phyloP scores from a whole-genome alignment of 2,797 vertebrate genomes.

The Enteromius trimaculatus region DNA sequence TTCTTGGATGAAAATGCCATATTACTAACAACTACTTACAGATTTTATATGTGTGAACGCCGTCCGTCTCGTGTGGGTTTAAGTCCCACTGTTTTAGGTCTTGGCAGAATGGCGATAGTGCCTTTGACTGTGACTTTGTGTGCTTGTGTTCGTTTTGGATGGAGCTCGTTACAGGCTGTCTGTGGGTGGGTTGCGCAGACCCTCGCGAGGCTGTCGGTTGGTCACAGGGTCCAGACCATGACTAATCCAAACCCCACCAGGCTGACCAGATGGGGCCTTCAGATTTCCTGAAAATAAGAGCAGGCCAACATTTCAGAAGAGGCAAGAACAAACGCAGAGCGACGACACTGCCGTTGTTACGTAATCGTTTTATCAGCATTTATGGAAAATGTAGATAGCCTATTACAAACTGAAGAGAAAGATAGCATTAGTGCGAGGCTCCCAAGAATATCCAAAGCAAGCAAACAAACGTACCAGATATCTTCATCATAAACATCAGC shows the following conservation, averaged over 20 bases:
- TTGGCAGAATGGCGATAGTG: conserved; percentile 32
- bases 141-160: conserved; percentile 51
- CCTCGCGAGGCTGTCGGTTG: conserved; percentile 58
- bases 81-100: conserved; percentile 48
- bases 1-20: conserved; percentile 7
- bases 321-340: conserved; percentile 50
- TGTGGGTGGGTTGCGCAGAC: conserved; percentile 68
- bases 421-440: neutral
- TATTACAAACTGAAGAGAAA: neutral
- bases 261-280: conserved; percentile 73
- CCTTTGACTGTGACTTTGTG: conserved; percentile 54
- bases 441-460: neutral
- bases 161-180: conserved; percentile 63
- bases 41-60: conserved; percentile 10
- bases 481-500: conserved; percentile 22
- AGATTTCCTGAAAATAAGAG: conserved; percentile 63
- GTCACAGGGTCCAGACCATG: conserved; percentile 64
- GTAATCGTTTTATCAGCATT: conserved; percentile 35
- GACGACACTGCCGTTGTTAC: conserved; percentile 47
- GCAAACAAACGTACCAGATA: neutral
- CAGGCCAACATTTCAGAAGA: conserved; percentile 58
- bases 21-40: neutral
- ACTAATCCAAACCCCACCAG: conserved; percentile 68
- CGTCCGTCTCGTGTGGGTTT: neutral
- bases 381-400: neutral